phyloP scores from a whole-genome alignment of 1,140 invertebrate genomes.

The Galendromus occidentalis region DNA sequence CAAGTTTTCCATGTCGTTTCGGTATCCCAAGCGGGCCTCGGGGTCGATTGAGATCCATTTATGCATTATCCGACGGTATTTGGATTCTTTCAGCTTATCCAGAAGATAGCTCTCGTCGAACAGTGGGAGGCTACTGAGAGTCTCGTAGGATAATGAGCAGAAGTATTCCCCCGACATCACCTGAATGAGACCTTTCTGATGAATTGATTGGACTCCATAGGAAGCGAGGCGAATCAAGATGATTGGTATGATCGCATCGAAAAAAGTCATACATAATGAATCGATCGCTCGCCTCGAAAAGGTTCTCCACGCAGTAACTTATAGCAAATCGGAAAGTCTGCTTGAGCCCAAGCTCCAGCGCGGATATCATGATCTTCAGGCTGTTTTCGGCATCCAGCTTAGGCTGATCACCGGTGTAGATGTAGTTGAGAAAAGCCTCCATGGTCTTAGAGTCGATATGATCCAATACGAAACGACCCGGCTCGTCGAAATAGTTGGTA shows the following conservation, averaged over 20 bases:
- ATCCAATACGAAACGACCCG: background rate
- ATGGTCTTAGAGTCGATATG: background rate
- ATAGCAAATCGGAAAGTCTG: background rate
- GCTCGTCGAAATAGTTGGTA: background rate
- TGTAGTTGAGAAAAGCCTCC: background rate
- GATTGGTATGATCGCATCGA: background rate
- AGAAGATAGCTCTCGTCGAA: background rate
- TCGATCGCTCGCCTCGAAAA: background rate
- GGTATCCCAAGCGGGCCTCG: background rate
- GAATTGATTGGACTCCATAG: background rate
- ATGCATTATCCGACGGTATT: background rate
- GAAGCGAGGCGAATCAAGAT: background rate
- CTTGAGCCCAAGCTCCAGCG: background rate
- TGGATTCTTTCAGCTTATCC: background rate
- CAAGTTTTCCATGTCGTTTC: background rate
- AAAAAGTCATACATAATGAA: background rate
- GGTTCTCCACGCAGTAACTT: background rate
- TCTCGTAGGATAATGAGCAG: background rate
- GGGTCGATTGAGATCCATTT: background rate
- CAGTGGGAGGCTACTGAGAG: background rate
- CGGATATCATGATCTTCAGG: background rate
- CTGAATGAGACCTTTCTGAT: background rate
- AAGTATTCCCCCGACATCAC: background rate
- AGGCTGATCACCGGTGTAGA: background rate
- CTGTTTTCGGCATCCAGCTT: background rate